phyloP scores from a whole-genome alignment of 1,140 invertebrate genomes.

The Pteromalus puparum region DNA sequence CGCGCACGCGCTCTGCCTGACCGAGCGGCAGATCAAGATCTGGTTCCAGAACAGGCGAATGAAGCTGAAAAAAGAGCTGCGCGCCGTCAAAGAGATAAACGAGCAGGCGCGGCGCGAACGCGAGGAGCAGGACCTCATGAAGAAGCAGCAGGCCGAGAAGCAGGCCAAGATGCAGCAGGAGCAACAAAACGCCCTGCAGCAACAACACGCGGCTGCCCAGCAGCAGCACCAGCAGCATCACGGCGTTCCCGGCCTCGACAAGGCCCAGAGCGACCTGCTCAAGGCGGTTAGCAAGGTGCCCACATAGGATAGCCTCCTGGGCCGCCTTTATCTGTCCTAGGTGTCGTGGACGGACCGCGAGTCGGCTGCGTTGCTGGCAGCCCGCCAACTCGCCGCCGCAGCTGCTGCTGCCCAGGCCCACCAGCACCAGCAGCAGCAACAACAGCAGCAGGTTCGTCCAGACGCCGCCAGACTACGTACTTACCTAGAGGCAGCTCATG shows the following conservation, averaged over 20 bases:
- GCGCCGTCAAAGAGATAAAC: conserved; percentile 96
- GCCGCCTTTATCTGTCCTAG: conserved; percentile 65
- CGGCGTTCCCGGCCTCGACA: conserved; percentile 79
- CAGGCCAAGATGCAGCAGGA: conserved; percentile 83
- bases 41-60: conserved; percentile 98
- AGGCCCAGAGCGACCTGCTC: conserved; percentile 80
- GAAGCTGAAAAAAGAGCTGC: conserved; percentile 97
- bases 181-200: conserved; percentile 79
- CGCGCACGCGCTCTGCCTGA: conserved; percentile 95
- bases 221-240: conserved; percentile 79
- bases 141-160: conserved; percentile 91
- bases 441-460: conserved; percentile 40
- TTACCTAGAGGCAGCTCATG: conserved; percentile 58
- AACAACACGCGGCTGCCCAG: conserved; percentile 81
- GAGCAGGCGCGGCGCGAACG: conserved; percentile 93
- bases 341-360: conserved; percentile 47
- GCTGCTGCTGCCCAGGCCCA: neutral
- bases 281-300: conserved; percentile 82
- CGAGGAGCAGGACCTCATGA: conserved; percentile 93
- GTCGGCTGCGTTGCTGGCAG: neutral
- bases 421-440: conserved; percentile 10
- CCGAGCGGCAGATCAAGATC: conserved; percentile 97
- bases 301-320: conserved; percentile 76
- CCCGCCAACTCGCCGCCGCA: conserved; percentile 1
- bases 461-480: conserved; percentile 59